Evolutionary conservation across 2,113 vertebrate species (phyloP).

Genomic region (Stigmatopora argus): DNA sequence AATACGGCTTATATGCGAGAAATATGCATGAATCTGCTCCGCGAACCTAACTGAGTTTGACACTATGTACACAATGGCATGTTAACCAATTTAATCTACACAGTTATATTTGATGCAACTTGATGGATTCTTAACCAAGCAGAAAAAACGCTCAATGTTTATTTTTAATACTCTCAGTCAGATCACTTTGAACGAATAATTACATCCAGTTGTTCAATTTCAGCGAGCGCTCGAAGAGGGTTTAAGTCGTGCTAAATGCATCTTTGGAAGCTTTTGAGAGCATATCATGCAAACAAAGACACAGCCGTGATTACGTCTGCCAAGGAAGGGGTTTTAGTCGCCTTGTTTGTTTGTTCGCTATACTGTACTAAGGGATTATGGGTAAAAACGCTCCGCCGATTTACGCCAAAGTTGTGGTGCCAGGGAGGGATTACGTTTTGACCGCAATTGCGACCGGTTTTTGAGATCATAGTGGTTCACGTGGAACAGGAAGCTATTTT

Average conservation of each 20-base stretch:
- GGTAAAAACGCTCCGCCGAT: background rate
- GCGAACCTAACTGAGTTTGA: too few relatives aligned
- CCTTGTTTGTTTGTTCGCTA: background rate
- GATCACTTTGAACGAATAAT: constrained; percentile 26
- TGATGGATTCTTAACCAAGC: constrained; percentile 31
- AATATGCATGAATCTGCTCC: too few relatives aligned
- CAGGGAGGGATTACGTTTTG: background rate
- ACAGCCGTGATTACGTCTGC: constrained; percentile 1
- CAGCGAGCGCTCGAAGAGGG: constrained; percentile 1
- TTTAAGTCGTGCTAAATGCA: constrained; percentile 3
- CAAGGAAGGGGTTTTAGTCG: background rate
- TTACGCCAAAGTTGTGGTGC: background rate
- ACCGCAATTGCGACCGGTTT: background rate
- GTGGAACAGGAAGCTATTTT: background rate
- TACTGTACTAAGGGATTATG: background rate
- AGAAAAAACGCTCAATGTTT: constrained; percentile 17
- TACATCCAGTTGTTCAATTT: constrained; percentile 11
- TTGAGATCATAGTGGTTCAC: background rate
- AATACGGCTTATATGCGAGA: too few relatives aligned
- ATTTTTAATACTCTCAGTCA: constrained; percentile 3
- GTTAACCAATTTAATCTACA: too few relatives aligned
- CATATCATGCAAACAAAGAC: constrained; percentile 1
- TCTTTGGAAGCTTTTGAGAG: constrained; percentile 3
- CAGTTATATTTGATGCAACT: constrained; percentile 14
- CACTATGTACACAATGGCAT: too few relatives aligned